These are phyloP conservation scores for Zaprionus tsacasi DNA, from an alignment of 1,140 invertebrate genomes.

Conservation along the genomic window DNA sequence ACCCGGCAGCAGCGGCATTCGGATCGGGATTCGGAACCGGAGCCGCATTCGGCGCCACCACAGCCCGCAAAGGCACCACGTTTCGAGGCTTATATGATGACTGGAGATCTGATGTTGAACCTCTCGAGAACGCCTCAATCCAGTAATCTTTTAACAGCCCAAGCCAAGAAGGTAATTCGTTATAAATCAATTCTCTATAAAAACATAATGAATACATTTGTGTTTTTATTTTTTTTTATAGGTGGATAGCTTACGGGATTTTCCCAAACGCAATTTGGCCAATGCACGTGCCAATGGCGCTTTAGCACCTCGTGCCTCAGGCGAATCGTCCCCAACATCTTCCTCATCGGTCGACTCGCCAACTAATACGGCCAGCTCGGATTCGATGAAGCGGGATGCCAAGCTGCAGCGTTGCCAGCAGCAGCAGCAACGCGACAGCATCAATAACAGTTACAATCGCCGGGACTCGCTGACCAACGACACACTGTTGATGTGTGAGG, in stretches of 20 bases:
- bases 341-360: constrained; percentile 84
- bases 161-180: constrained; percentile 87
- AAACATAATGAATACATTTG: not conserved
- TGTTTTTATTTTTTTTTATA: constrained; percentile 51
- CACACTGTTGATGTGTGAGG: constrained; percentile 75
- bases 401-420: constrained; percentile 58
- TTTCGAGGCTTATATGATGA: constrained; percentile 98
- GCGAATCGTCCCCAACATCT: constrained; percentile 84
- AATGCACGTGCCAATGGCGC: constrained; percentile 73
- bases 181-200: not conserved
- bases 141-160: constrained; percentile 86
- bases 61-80: constrained; percentile 85
- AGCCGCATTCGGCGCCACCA: constrained; percentile 79
- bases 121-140: constrained; percentile 91
- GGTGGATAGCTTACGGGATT: constrained; percentile 85
- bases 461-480: constrained; percentile 79
- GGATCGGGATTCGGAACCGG: constrained; percentile 61
- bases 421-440: constrained; percentile 72
- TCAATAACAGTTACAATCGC: constrained; percentile 79
- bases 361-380: constrained; percentile 71
- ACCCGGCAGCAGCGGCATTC: constrained; percentile 58
- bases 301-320: constrained; percentile 85
- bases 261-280: constrained; percentile 64
- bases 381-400: constrained; percentile 71
- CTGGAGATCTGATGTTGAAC: constrained; percentile 97